Conservation (phyloP, 2,888 invertebrate genomes). For the Brenthis ino region DNA sequence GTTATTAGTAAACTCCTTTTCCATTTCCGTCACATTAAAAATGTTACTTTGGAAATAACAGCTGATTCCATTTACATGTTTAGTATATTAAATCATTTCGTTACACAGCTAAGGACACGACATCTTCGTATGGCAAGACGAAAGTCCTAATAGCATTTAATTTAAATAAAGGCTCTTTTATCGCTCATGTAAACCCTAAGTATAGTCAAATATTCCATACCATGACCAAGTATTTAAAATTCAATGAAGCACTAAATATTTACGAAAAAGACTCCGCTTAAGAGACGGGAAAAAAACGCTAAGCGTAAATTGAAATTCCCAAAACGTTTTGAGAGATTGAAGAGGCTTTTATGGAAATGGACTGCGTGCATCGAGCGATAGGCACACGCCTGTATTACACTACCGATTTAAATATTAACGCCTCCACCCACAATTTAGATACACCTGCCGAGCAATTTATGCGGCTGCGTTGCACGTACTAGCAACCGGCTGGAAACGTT, state of each 20-base stretch:
- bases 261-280: constrained; percentile 45
- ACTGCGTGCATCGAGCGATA: constrained; percentile 73
- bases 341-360: constrained; percentile 82
- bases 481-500: constrained; percentile 27
- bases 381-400: constrained; percentile 58
- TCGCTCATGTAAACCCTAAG: constrained; percentile 11
- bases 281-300: constrained; percentile 58
- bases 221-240: constrained; percentile 37
- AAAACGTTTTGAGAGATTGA: constrained; percentile 79
- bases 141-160: constrained; percentile 10
- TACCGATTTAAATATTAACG: constrained; percentile 75
- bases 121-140: constrained; percentile 21
- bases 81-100: too few relatives aligned
- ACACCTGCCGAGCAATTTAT: constrained; percentile 69
- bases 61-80: too few relatives aligned
- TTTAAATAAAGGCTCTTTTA: constrained; percentile 4
- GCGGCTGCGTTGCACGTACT: constrained; percentile 44
- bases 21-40: too few relatives aligned
- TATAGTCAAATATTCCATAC: constrained; percentile 25
- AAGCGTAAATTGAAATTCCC: constrained; percentile 80
- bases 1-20: constrained; percentile 1
- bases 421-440: constrained; percentile 63
- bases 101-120: constrained; percentile 9
- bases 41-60: too few relatives aligned
- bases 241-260: constrained; percentile 48